Evolutionary conservation across 2,888 invertebrate species (phyloP), one percentile per base, ranked within the genome.

Genomic region (Agonopterix heracliana): DNA sequence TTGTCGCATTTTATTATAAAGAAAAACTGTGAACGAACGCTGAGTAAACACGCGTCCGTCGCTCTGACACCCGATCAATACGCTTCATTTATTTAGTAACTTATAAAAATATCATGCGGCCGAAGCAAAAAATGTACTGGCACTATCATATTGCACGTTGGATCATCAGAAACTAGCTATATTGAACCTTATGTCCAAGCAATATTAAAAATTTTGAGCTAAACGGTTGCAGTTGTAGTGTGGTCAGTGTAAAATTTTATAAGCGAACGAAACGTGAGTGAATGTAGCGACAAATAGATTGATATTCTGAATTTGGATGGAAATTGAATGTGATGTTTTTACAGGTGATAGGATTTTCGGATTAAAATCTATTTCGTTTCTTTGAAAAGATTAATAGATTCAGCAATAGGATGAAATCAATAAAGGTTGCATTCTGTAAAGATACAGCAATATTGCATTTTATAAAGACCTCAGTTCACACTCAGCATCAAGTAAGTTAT

Each of bases 41-140:
- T 81, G 74, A 70, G 73, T 74, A 81, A 87, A 87, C 84, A 86
- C 59, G 56, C 61, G 66, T 57, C 59, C 67, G 59, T 57, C 64
- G 54, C 67, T 49, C 64, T 78, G 85, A 82, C 86, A 76, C 67
- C 59, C 63, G 71, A 76, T 87, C 85, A 88, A 86, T 84, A 70
- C 70, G 57, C 71, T 68, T 85, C 82, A 85, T 86, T 85, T 85
- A 85, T 82, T 83, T 82, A 78, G 78, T 78, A 73, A 76, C 81
- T 78, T 84, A 82, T 70, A 69, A 82, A 83, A 86, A 85, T 82
- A 84, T 71, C 64, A 61, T 54, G 51, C 47, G 36, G 44, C 48
- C 41, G 51, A 44, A 60, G 61, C 66, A 67, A 72, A 70, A 65
- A 69, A 59, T 52, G 36, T 11, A 17, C 43, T 26, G 51, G 36